Percentiles rank a stretch among this genome's conserved stretches.
These are phyloP conservation scores for Calonectris borealis DNA, from an alignment of 2,113 vertebrate genomes.

Conservation along the genomic window DNA sequence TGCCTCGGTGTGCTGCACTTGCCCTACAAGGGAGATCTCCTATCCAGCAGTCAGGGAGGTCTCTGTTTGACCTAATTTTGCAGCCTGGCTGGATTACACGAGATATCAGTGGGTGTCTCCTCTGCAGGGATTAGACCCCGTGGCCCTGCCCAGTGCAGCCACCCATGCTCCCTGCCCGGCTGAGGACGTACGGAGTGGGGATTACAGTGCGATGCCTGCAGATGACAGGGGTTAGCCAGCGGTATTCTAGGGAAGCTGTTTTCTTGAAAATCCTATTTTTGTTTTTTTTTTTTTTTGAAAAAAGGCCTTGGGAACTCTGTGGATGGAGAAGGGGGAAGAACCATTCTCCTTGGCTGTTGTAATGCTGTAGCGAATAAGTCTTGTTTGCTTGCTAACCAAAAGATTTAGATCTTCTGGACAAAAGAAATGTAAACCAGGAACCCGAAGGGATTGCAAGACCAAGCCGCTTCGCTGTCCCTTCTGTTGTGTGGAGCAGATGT, in stretches of 20 bases:
- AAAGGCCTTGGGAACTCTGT: not conserved
- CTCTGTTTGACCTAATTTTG: conserved; percentile 13
- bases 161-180: rapidly evolving
- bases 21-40: not conserved
- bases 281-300: not conserved
- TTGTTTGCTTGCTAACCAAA: not conserved
- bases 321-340: not conserved
- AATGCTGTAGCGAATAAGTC: not conserved
- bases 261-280: not conserved
- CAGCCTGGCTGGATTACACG: not conserved
- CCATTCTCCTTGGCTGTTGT: not conserved
- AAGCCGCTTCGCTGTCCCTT: not conserved
- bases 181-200: rapidly evolving
- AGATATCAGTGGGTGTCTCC: conserved; percentile 31
- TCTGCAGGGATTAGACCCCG: not conserved
- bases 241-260: not conserved
- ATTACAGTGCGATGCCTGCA: not conserved
- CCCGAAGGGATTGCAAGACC: not conserved
- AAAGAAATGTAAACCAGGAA: not conserved
- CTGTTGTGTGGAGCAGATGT: not conserved
- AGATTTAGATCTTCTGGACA: not conserved
- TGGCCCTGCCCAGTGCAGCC: not conserved
- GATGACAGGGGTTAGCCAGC: not conserved
- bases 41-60: not conserved
- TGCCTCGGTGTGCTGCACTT: not conserved